phyloP scores from a whole-genome alignment of 2,797 vertebrate species.

The Darevskia nairensis region DNA sequence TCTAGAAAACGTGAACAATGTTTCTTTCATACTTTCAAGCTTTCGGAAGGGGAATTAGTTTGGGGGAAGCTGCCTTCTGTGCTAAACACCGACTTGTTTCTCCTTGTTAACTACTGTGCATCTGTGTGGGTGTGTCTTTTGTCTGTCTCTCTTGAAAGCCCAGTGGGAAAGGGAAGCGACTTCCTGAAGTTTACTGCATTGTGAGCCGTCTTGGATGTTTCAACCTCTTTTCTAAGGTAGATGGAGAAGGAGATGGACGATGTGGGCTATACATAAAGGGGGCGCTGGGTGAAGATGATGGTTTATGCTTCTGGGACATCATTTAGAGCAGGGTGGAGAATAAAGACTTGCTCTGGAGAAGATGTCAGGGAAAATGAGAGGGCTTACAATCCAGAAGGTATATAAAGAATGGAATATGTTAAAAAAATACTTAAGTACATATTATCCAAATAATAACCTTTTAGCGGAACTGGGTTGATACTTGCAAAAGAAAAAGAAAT shows the following conservation, averaged over 20 bases:
- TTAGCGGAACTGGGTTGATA: too few species aligned
- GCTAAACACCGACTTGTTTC: neutral
- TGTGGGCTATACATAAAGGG: neutral
- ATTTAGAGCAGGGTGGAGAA: neutral
- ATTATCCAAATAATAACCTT: too few species aligned
- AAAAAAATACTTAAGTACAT: too few species aligned
- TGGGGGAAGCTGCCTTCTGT: neutral
- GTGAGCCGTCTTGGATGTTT: slow-evolving; percentile 94
- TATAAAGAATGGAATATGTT: too few species aligned
- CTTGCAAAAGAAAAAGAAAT: too few species aligned
- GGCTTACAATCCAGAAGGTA: too few species aligned
- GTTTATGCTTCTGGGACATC: neutral
- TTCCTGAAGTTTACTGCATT: slow-evolving; percentile 91
- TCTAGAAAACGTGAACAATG: neutral
- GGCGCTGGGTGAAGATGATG: neutral
- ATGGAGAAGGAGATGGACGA: slow-evolving; percentile 13
- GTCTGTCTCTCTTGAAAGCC: slow-evolving; percentile 76
- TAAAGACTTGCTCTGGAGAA: neutral
- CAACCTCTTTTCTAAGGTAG: slow-evolving; percentile 93
- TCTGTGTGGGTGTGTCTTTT: slow-evolving; percentile 15
- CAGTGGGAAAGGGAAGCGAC: slow-evolving; percentile 83
- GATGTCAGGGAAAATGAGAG: too few species aligned
- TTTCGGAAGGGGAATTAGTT: neutral
- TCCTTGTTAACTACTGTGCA: slow-evolving; percentile 20
- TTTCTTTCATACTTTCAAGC: neutral